Conservation (phyloP, 2,888 invertebrate species). For the Schizaphis graminum region DNA sequence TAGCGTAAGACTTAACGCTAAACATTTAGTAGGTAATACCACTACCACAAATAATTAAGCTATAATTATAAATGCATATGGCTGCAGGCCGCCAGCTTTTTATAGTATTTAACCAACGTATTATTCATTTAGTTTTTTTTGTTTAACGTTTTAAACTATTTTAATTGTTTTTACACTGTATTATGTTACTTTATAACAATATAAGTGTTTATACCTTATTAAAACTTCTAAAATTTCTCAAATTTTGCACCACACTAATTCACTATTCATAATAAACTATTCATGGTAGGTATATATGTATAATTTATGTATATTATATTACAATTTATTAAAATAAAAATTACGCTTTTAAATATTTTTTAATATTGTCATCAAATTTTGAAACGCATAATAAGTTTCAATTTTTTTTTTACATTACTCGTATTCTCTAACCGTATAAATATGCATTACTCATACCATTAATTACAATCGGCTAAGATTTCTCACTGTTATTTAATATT, state of each 20-base stretch:
- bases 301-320: not conserved
- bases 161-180: not conserved
- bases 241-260: not conserved
- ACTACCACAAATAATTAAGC: not conserved
- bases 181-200: not conserved
- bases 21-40: not conserved
- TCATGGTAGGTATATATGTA: too few species aligned
- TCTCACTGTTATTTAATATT: not conserved
- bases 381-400: not conserved
- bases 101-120: not conserved
- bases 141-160: not conserved
- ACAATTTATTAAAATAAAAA: not conserved
- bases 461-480: not conserved
- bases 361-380: not conserved
- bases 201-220: not conserved
- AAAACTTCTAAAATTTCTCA: not conserved
- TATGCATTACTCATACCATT: not conserved
- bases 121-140: not conserved
- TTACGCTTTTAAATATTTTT: not conserved
- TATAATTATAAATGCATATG: conserved; percentile 7
- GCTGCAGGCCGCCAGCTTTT: not conserved
- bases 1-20: not conserved
- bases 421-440: not conserved
- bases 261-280: not conserved
- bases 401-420: not conserved